Evolutionary conservation across 2,797 vertebrate genomes (phyloP).

Genomic region (Vultur gryphus): DNA sequence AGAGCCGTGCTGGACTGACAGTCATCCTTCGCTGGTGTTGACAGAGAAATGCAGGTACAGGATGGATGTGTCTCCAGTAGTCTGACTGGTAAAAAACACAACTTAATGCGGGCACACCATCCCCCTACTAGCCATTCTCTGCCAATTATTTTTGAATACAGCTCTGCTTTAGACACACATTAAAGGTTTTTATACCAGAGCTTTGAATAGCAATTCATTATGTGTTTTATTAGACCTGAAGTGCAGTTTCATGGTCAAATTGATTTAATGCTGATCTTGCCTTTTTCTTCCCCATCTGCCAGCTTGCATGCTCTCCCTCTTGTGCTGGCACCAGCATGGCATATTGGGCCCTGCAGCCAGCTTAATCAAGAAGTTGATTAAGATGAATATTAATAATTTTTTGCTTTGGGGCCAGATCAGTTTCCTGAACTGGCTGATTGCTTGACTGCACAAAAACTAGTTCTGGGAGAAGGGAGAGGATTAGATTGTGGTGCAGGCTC

Average conservation of each 20-base stretch:
- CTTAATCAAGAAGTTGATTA: background rate
- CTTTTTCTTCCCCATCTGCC: background rate
- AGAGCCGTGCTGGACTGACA: background rate
- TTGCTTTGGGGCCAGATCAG: background rate
- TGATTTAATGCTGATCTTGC: background rate
- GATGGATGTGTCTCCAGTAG: background rate
- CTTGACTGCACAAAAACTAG: background rate
- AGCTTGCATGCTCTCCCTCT: background rate
- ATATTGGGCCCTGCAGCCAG: background rate
- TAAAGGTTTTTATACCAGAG: background rate
- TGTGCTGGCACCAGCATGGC: background rate
- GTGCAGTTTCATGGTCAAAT: background rate
- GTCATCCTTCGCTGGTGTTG: background rate
- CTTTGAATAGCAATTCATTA: background rate
- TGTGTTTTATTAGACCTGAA: background rate
- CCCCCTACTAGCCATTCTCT: background rate
- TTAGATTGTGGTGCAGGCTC: background rate
- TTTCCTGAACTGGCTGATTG: background rate
- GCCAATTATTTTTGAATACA: background rate
- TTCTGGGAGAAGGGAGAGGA: background rate
- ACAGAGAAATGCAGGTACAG: background rate
- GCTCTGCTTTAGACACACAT: background rate
- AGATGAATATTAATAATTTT: background rate
- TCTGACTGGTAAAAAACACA: background rate
- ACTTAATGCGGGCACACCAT: fast-evolving